Evolutionary conservation across 2,113 vertebrate species (phyloP).

Genomic region (Elanoides forficatus): DNA sequence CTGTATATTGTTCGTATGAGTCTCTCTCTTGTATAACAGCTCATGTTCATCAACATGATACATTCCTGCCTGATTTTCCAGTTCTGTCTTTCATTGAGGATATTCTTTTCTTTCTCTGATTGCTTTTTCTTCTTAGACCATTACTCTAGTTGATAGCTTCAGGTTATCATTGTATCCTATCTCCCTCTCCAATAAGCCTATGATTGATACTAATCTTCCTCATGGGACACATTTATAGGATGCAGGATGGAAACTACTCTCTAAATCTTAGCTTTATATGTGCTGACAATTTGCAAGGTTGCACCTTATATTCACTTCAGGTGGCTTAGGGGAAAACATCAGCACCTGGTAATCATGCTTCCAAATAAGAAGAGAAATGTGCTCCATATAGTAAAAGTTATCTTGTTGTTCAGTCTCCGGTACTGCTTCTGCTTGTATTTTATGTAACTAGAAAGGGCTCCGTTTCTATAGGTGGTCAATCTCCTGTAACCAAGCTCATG

Average conservation of each 20-base stretch:
- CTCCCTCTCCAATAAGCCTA: slow-evolving; percentile 78
- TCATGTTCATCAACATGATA: slow-evolving; percentile 70
- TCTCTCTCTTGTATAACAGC: slow-evolving; percentile 54
- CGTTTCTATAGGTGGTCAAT: not conserved
- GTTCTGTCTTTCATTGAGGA: slow-evolving; percentile 60
- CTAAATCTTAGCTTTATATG: slow-evolving; percentile 77
- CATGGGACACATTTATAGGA: slow-evolving; percentile 74
- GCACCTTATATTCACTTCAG: slow-evolving; percentile 68
- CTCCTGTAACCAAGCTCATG: slow-evolving; percentile 22
- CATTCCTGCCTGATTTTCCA: slow-evolving; percentile 59
- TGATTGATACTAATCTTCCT: slow-evolving; percentile 84
- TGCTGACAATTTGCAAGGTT: slow-evolving; percentile 75
- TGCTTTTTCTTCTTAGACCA: slow-evolving; percentile 77
- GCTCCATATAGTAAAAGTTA: not conserved
- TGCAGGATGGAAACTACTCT: slow-evolving; percentile 70
- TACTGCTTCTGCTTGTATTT: not conserved
- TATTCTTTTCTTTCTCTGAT: slow-evolving; percentile 76
- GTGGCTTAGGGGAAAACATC: slow-evolving; percentile 62
- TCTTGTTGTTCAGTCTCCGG: not conserved
- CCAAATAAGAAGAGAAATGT: slow-evolving; percentile 52
- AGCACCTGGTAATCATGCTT: slow-evolving; percentile 58
- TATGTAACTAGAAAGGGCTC: not conserved
- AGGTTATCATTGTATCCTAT: slow-evolving; percentile 78
- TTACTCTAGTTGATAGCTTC: slow-evolving; percentile 77
- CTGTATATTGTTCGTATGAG: slow-evolving; percentile 54